Evolutionary conservation across 2,797 vertebrate species (phyloP), one percentile per base, ranked within the genome.

Genomic region (Gambelia wislizenii): DNA sequence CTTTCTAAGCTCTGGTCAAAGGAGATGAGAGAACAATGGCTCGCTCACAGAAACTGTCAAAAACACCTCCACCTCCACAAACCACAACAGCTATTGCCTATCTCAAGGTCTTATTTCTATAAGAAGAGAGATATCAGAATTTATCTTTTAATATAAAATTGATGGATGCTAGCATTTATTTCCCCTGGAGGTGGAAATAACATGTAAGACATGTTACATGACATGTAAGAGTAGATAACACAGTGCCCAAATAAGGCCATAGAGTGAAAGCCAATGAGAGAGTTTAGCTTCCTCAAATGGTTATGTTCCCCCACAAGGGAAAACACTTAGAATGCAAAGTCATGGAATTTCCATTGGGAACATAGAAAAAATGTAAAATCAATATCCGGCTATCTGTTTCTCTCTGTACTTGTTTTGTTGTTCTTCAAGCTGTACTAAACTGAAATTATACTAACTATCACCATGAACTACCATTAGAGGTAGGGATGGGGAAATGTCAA

Each of bases 301-400:
- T 54, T 84, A 54, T 52, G 54, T 54, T 9, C 1, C 59, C 52
- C 74, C 83, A 85, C 14, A 80, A 75, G 69, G 16, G 69, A 76
- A 56, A 54, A 80, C 87, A 44, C n/a, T 36, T 90, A 75, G 33
- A 70, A 84, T 56, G 56, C 44, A 85, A 22, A 88, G 33, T 22
- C 77, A 61, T 81, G 54, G 69, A 77, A 36, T 81, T 85, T 81
- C 54, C 77, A 75, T 42, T 74, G 77, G 76, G 83, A 36, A 80
- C 61, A 49, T 84, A 84, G 61, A 84, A 44, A 20, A 42, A 77
- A 52, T 42, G 67, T 81, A 49, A 81, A 81, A 88, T 85, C 83
- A 88, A 91, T 88, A 91, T n/a, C 22, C 83, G 67, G 33, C 74
- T 87, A 74, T 84, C 82, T 74, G 20, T 64, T 88, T 85, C 44